phyloP scores from a whole-genome alignment of 2,797 vertebrate species.

The Phrynocephalus guinanensis region DNA sequence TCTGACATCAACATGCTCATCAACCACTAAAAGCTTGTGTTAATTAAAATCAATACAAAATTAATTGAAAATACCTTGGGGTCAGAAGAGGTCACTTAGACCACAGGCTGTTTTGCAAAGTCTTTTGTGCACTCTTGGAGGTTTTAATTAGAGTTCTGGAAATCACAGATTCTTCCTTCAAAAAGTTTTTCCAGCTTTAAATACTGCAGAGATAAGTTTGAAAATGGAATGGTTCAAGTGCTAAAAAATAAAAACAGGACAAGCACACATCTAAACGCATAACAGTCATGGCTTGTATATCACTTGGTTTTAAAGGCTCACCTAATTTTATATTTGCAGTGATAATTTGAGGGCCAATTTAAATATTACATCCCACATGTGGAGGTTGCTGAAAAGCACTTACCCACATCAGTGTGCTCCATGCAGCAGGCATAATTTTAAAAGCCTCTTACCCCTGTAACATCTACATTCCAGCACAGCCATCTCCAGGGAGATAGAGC shows the following conservation, averaged over 20 bases:
- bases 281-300: background rate
- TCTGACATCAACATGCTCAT: background rate
- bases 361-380: constrained; percentile 3
- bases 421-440: constrained; percentile 22
- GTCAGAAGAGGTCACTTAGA: background rate
- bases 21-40: background rate
- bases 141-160: background rate
- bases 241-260: background rate
- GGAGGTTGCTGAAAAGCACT: constrained; percentile 16
- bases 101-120: background rate
- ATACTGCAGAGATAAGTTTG: background rate
- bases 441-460: constrained; percentile 26
- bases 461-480: constrained; percentile 18
- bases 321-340: constrained; percentile 2
- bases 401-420: constrained; percentile 3
- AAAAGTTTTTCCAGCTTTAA: background rate
- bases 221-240: background rate
- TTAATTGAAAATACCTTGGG: background rate
- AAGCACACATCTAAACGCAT: background rate
- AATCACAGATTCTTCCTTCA: background rate
- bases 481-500: constrained; percentile 7
- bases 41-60: background rate
- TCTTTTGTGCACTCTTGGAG: background rate
- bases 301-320: constrained; percentile 5
- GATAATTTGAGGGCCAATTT: constrained; percentile 18